Conservation (phyloP, 64 coral and sea anemone species). For the Dendronephthya gigantea region DNA sequence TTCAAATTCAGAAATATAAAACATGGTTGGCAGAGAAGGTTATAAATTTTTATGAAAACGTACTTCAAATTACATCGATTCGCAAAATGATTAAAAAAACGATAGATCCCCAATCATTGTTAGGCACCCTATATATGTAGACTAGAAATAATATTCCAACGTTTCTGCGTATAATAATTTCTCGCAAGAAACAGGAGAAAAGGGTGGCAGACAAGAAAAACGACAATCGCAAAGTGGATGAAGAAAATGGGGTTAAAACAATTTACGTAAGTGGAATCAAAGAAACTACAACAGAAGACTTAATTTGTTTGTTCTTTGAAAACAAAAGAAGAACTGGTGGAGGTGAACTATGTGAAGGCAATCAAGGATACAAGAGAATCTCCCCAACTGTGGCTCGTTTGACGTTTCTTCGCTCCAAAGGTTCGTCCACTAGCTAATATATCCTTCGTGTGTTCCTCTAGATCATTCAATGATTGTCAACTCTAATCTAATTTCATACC, state of each 20-base stretch:
- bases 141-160: neutral
- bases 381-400: neutral
- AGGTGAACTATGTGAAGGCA: neutral
- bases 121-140: too few relatives aligned
- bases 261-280: neutral
- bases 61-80: neutral
- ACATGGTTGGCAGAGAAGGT: neutral
- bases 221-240: too few relatives aligned
- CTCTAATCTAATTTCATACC: too few relatives aligned
- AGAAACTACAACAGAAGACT: neutral
- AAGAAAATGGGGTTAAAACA: neutral
- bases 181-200: neutral
- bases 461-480: neutral
- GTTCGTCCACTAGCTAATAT: neutral
- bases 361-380: neutral
- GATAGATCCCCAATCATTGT: neutral
- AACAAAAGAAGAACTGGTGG: neutral
- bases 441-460: neutral
- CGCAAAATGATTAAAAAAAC: neutral
- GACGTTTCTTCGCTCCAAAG: neutral
- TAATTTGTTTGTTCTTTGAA: neutral
- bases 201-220: neutral
- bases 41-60: neutral
- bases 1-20: neutral
- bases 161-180: too few relatives aligned